Base-by-base conservation (phyloP, 2,888 invertebrate genomes). In the Acrobasis repandana region DNA sequence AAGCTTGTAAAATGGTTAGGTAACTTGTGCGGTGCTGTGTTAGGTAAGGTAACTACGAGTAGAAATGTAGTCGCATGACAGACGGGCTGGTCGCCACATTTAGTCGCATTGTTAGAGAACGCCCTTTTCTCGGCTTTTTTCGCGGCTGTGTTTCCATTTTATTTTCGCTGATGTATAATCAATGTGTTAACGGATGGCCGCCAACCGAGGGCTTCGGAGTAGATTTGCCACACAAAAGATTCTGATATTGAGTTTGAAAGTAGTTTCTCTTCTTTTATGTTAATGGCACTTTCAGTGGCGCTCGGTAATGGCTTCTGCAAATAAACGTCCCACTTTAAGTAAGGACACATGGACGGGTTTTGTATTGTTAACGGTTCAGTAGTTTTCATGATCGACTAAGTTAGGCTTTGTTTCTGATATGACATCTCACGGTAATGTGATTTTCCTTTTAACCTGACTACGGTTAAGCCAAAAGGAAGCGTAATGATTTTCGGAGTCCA, bases 151-250 rank as follows among this genome's bases (percentile, higher is more conserved):
- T 87, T 90, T 85, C 86, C 83, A 86, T 89, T 88, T 88, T 88
- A 88, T 89, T 89, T 90, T 86, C 88, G 88, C 86, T 90, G 91
- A 90, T 91, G 88, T 92, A 90, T 91, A 91, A 91, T 91, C 90
- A 91, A 91, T 91, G 90, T 86, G 90, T 89, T 90, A 90, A 91
- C 90, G 91, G 90, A 88, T 88, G 88, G 88, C 84, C 86, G 87
- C 80, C 80, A 82, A 71, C 77, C 77, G 82, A 82, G 83, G 83
- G 83, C 82, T 79, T 75, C 74, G 82, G 80, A 88, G 85, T 90
- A 90, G 85, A 90, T 91, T 91, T 90, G 86, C 87, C 78, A 86
- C 86, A 90, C 90, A 91, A 92, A 90, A 90, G 89, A 88, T 85
- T 86, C 85, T 83, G 88, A 90, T 90, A 90, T 90, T 91, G 88